Base-by-base conservation (phyloP, 2,888 invertebrate species). In the Phengaris arion region DNA sequence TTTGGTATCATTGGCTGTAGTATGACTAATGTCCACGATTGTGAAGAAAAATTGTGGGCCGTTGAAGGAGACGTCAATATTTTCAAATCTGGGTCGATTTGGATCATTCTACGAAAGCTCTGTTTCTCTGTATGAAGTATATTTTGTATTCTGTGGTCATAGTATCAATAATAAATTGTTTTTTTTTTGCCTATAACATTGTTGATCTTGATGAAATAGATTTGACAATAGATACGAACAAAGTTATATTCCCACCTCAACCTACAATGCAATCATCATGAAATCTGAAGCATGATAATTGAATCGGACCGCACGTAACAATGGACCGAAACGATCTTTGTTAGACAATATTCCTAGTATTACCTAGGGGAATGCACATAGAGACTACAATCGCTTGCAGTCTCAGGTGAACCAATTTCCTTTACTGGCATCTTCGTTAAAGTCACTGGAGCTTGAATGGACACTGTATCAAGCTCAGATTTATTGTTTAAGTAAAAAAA, bases 391-490 rank as follows among this genome's bases (percentile, higher is more conserved):
- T 80, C 78, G 78, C 75, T 74, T 77, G 79, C 74, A 78, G 70
- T 73, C 74, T 68, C 78, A 79, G 77, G 79, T 79, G 79, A 81
- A 80, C 78, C 78, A 79, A 80, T 80, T 81, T 78, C 75, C 77
- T 52, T 74, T 70, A 75, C 72, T 73, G 77, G 76, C 78, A 77
- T 80, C 79, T 78, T 77, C 77, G 80, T 79, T 81, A 80, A 79
- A 82, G 76, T 80, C 82, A 81, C 78, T 80, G 80, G 76, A 80
- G 81, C 81, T 78, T 78, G 77, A 79, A 79, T 77, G 79, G 79
- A 81, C 81, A 82, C 77, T 79, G 74, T 78, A 80, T 77, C 76
- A 72, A 78, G 75, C 77, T 73, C 73, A 75, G 78, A 77, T 77
- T 77, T 79, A 76, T 75, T 64, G 75, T 74, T 76, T 57, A 12